Evolutionary conservation across 1,140 invertebrate species (phyloP).

Genomic region (Megalonaias nervosa): DNA sequence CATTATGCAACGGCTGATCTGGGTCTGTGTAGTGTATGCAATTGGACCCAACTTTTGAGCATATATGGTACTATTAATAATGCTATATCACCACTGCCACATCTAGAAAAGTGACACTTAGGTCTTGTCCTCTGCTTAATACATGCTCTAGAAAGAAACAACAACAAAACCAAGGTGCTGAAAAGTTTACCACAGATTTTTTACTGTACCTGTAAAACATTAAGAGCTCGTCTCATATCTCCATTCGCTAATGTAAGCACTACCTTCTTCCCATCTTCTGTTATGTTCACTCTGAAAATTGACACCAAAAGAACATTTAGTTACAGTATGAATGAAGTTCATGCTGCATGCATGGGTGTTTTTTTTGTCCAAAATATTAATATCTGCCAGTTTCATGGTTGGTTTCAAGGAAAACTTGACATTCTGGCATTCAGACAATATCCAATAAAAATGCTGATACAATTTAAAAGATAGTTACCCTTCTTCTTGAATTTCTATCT

Average conservation of each 20-base stretch:
- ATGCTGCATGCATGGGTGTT: background rate
- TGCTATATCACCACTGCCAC: no score
- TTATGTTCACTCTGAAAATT: slow-evolving; percentile 83
- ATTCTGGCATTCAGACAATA: background rate
- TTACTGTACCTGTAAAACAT: slow-evolving; percentile 82
- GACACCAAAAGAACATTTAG: background rate
- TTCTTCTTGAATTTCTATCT: slow-evolving; percentile 89
- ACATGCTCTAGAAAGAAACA: no score
- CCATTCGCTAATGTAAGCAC: slow-evolving; percentile 91
- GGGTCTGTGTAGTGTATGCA: no score
- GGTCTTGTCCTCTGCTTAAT: no score
- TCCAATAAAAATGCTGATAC: no score
- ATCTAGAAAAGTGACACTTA: no score
- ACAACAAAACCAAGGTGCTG: no score
- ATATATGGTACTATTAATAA: no score
- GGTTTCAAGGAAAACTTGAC: background rate
- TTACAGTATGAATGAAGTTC: background rate
- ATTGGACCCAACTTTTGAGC: no score
- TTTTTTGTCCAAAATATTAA: background rate
- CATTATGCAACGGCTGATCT: no score
- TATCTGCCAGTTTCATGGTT: background rate
- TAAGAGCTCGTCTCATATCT: slow-evolving; percentile 99
- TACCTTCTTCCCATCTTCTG: slow-evolving; percentile 92
- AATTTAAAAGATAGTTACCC: slow-evolving; percentile 70
- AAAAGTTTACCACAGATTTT: no score